These are phyloP conservation scores for Neoscelio sp. DNA, from an alignment of 2,888 invertebrate genomes.

Conservation along the genomic window DNA sequence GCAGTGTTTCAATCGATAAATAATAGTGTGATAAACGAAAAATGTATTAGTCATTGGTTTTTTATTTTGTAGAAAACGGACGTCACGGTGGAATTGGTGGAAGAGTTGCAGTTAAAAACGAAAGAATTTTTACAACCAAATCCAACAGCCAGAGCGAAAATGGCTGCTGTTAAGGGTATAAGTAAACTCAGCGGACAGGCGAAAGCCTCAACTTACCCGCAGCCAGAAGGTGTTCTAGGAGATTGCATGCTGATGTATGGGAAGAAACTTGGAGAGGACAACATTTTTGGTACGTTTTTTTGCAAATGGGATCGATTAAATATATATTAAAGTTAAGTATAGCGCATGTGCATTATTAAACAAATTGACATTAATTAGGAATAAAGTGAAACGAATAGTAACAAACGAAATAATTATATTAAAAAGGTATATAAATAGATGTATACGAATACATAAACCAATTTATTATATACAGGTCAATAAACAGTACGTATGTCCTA, in stretches of 20 bases:
- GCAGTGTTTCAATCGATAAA: too few relatives aligned
- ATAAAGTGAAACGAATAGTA: too few relatives aligned
- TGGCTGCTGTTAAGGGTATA: constrained; percentile 97
- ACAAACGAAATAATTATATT: not conserved
- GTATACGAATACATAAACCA: constrained; percentile 11
- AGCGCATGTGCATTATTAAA: too few relatives aligned
- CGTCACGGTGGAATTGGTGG: constrained; percentile 97
- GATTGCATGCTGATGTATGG: constrained; percentile 99
- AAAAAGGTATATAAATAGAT: not conserved
- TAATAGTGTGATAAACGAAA: too few relatives aligned
- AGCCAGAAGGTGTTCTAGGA: constrained; percentile 98
- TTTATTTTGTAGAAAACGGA: constrained; percentile 94
- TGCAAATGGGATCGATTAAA: too few relatives aligned
- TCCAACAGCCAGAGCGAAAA: constrained; percentile 97
- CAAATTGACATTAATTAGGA: too few relatives aligned
- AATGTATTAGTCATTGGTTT: too few relatives aligned
- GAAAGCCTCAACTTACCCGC: constrained; percentile 98
- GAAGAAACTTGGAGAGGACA: constrained; percentile 97
- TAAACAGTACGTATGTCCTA: constrained; percentile 7
- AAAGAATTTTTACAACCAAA: constrained; percentile 99
- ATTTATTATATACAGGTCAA: not conserved
- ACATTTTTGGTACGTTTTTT: constrained; percentile 90
- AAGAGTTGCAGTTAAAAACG: constrained; percentile 97
- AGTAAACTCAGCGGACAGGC: constrained; percentile 98
- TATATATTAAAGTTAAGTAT: too few relatives aligned